Base-by-base conservation (phyloP, 2,888 invertebrate species). In the Tachina fera region DNA sequence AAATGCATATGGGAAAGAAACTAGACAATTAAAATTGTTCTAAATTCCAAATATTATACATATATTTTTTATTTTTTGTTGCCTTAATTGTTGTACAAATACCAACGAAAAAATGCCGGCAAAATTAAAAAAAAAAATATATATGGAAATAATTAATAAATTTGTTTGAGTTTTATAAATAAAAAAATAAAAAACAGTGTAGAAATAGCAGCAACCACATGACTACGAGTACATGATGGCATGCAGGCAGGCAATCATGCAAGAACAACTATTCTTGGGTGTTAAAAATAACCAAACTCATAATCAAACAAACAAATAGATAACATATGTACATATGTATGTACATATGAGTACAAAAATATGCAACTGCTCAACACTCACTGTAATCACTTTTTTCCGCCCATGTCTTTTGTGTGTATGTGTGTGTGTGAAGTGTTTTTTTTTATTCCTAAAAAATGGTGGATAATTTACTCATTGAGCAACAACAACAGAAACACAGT, bases 1-100 rank as follows among this genome's bases (percentile, higher is more conserved):
- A 13, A 49, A 45, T 41, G 14, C 43, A 10, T n/a, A 45, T 51
- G 51, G 1, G 16, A 78, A 71, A 39, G 60, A 71, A 74, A 74
- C 65, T 61, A 74, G 65, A 67, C 80, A 84, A 80, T 84, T 84
- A 84, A 80, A 84, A 80, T 67, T 80, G 84, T 60, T 80, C 84
- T 68, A 80, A 76, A 84, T 84, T 84, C 76, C 80, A 72, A 65
- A 72, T 75, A 63, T 65, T 53, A 14, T n/a, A 22, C 31, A 31
- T 31, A 31, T 6, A 11, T 31, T 31, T 31, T 4, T 31, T 4
- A 0, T 72, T 71, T 41, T 58, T 71, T 84, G 41, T 49, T 53
- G 22, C 51, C 14, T 67, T 51, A 58, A 68, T 49, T 58, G 43
- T 41, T 67, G 22, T 39, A 61, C 6, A 72, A 56, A 72, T 41